Conservation (phyloP, 2,888 invertebrate genomes). For the Rhorus exstirpatorius region DNA sequence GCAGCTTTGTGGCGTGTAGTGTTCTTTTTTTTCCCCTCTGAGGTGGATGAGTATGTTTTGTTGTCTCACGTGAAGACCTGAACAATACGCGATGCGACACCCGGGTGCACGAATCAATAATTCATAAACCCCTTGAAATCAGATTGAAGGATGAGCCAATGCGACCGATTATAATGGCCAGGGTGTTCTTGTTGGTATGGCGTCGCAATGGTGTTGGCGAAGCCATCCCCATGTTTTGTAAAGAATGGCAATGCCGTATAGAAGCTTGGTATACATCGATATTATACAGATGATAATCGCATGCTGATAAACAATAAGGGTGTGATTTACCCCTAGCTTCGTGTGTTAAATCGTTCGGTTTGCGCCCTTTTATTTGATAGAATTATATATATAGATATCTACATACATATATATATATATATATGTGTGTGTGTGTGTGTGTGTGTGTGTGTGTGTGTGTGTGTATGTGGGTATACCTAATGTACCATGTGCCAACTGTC, state of each 20-base stretch:
- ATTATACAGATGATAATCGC: too few relatives aligned
- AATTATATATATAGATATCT: background rate
- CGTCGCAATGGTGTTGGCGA: constrained; percentile 6
- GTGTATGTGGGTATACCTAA: constrained; percentile 35
- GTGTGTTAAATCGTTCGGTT: too few relatives aligned
- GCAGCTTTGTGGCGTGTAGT: background rate
- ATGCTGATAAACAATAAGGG: too few relatives aligned
- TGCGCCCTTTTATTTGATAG: background rate
- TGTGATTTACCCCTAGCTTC: too few relatives aligned
- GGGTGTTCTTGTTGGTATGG: constrained; percentile 23
- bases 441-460: too few relatives aligned
- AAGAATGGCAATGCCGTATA: constrained; percentile 10
- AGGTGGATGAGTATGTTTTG: background rate
- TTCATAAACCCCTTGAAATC: constrained; percentile 64
- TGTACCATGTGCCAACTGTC: constrained; percentile 53
- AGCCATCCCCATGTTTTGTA: constrained; percentile 9
- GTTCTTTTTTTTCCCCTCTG: background rate
- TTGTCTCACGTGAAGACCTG: constrained; percentile 6
- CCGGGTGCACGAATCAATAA: constrained; percentile 55
- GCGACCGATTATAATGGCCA: constrained; percentile 50
- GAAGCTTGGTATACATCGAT: background rate
- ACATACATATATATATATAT: too few relatives aligned
- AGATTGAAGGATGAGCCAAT: constrained; percentile 51
- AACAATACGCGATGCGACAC: constrained; percentile 41
- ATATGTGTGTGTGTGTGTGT: too few relatives aligned